These are phyloP conservation scores for Drosophila kanapiae DNA, from an alignment of 1,140 invertebrate genomes.

Conservation along the genomic window DNA sequence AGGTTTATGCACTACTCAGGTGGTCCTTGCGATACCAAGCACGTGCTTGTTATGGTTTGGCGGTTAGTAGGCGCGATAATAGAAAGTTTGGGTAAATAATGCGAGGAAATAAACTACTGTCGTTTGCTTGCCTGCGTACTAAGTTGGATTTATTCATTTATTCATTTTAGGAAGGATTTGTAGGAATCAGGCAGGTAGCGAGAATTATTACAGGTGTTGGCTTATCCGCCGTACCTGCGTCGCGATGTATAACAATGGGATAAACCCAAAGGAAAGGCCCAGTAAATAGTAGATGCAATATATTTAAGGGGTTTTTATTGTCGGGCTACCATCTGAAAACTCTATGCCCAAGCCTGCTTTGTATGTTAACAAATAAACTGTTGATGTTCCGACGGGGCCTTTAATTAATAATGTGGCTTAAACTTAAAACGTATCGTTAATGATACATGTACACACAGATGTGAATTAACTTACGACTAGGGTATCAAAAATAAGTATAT, in stretches of 20 bases:
- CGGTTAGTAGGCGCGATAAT: too few relatives aligned
- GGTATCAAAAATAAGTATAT: constrained; percentile 41
- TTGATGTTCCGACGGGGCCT: neutral
- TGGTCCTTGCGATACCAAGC: too few relatives aligned
- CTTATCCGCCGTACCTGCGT: constrained; percentile 9
- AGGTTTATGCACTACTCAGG: too few relatives aligned
- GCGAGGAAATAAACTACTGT: too few relatives aligned
- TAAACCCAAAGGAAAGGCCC: neutral
- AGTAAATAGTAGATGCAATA: neutral
- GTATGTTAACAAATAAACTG: neutral
- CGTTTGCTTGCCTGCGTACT: too few relatives aligned
- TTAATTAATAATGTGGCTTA: neutral
- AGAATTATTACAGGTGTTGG: neutral
- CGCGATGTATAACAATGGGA: neutral
- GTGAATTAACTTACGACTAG: constrained; percentile 10
- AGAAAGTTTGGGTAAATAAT: too few relatives aligned
- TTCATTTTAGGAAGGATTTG: too few relatives aligned
- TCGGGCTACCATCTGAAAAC: too few relatives aligned
- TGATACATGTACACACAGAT: neutral
- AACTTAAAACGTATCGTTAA: neutral
- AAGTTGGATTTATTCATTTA: too few relatives aligned
- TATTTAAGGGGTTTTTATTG: neutral
- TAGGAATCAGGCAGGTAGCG: constrained; percentile 27
- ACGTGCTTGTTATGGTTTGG: too few relatives aligned
- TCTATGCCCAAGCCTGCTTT: neutral